A percentile compares a stretch with the other conserved stretches of the same genome.
Evolutionary conservation across 2,113 vertebrate species (phyloP).

Genomic region (Toxotes jaculatrix): DNA sequence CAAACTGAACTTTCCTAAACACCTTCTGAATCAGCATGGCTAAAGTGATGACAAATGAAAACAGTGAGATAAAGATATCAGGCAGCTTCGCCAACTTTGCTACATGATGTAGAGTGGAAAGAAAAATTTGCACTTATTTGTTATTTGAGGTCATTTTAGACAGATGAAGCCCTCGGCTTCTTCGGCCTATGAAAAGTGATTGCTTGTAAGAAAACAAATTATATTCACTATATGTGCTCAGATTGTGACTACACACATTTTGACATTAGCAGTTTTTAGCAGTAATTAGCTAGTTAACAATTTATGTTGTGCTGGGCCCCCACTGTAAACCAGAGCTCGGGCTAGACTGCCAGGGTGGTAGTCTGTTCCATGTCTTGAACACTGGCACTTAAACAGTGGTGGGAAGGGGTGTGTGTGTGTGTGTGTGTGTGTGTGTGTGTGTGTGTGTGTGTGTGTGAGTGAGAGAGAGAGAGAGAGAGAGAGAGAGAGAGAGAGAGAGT

Average conservation of each 20-base stretch:
- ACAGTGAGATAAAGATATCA: slow-evolving; percentile 14
- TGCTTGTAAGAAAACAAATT: background rate
- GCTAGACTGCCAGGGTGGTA: background rate
- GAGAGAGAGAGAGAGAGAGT: too few relatives aligned
- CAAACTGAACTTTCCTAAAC: slow-evolving; percentile 4
- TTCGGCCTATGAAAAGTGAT: background rate
- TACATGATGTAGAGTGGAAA: background rate
- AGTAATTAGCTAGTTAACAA: background rate
- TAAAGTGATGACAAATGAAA: slow-evolving; percentile 11
- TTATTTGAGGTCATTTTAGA: background rate
- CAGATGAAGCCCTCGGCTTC: background rate
- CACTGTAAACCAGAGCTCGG: background rate
- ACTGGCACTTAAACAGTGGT: slow-evolving; percentile 12
- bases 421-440: too few relatives aligned
- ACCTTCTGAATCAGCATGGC: background rate
- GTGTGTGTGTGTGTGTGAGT: too few relatives aligned
- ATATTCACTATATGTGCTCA: background rate
- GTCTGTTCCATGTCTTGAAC: slow-evolving; percentile 48
- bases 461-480: too few relatives aligned
- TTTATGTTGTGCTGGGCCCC: background rate
- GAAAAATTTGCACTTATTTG: background rate
- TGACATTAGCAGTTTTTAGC: too few relatives aligned
- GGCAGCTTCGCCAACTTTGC: background rate
- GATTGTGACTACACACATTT: background rate
- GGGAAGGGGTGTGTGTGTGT: background rate